Base-by-base conservation (phyloP, 2,888 invertebrate genomes). In the Lepidonotus clava region DNA sequence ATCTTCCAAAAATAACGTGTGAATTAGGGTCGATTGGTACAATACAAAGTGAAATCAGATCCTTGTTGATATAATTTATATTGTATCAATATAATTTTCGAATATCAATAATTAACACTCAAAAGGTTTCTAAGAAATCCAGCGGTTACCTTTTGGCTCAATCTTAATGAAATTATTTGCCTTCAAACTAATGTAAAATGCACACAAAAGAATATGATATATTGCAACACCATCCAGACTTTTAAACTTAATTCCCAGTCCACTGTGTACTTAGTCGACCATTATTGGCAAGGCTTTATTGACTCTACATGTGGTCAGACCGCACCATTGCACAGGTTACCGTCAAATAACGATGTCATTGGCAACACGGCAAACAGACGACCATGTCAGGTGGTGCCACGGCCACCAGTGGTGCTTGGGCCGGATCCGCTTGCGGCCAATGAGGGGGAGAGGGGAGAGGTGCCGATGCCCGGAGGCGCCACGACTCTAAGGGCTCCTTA, bases 311-410 rank as follows among this genome's bases (percentile, higher is more conserved):
- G 5, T 34, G 4, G 1, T 0, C 36, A 36, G 38, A 14, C 38
- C 36, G 34, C 38, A 1, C 5, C 1, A 38, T 24, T 11, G 5
- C 38, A 38, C 36, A 36, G 76, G 36, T 76, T 36, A 38, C 38
- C 6, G 18, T 76, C 38, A n/a, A 40, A 76, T 76, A 76, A 76
- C 61, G 76, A 36, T 38, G 76, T 38, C 76, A 76, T 76, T 36
- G 76, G 76, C 36, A 76, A 76, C 76, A 76, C 28, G 14, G 76
- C 76, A 76, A 76, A 76, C 76, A 76, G 28, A 5, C 0, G n/a
- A 1, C 46, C 8, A 18, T 46, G 61, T 32, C 61, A 61, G 24
- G 2, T 46, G 24, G 61, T 2, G 61, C 24, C 24, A n/a, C n/a
- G n/a, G n/a, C n/a, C n/a, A n/a, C n/a, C n/a, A n/a, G n/a, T n/a